phyloP scores from a whole-genome alignment of 2,888 invertebrate genomes.

The Parasteatoda lunata region DNA sequence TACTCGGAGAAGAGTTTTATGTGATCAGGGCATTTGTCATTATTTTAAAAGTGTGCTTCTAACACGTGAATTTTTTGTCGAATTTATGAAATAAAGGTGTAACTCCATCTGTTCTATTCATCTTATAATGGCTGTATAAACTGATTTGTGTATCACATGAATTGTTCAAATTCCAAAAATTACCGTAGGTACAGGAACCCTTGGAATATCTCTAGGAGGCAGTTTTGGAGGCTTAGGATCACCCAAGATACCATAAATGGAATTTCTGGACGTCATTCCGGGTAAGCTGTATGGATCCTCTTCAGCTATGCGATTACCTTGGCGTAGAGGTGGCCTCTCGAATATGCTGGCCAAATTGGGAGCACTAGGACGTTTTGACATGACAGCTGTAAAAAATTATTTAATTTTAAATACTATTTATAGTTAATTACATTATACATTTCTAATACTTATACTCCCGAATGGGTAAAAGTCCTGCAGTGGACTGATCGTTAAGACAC shows the following conservation, averaged over 20 bases:
- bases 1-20: too few relatives aligned
- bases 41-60: too few relatives aligned
- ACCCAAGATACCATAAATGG: constrained; percentile 76
- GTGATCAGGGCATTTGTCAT: too few relatives aligned
- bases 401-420: background rate
- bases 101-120: too few relatives aligned
- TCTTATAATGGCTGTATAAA: too few relatives aligned
- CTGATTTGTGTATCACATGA: too few relatives aligned
- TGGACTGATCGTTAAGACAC: too few relatives aligned
- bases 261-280: constrained; percentile 76
- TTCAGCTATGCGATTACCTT: constrained; percentile 79
- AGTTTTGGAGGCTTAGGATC: constrained; percentile 87
- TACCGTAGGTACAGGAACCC: constrained; percentile 86
- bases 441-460: too few relatives aligned
- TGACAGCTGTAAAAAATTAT: constrained; percentile 12
- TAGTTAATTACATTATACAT: too few relatives aligned
- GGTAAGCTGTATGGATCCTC: constrained; percentile 96
- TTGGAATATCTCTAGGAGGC: constrained; percentile 87
- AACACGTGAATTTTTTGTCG: too few relatives aligned
- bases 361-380: constrained; percentile 66
- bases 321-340: constrained; percentile 87
- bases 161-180: constrained; percentile 10
- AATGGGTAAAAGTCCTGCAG: too few relatives aligned
- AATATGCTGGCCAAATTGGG: constrained; percentile 69
- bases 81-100: too few relatives aligned